Evolutionary conservation across 2,797 vertebrate species (phyloP), one percentile per base, ranked within the genome.

Genomic region (Brachymystax lenok): DNA sequence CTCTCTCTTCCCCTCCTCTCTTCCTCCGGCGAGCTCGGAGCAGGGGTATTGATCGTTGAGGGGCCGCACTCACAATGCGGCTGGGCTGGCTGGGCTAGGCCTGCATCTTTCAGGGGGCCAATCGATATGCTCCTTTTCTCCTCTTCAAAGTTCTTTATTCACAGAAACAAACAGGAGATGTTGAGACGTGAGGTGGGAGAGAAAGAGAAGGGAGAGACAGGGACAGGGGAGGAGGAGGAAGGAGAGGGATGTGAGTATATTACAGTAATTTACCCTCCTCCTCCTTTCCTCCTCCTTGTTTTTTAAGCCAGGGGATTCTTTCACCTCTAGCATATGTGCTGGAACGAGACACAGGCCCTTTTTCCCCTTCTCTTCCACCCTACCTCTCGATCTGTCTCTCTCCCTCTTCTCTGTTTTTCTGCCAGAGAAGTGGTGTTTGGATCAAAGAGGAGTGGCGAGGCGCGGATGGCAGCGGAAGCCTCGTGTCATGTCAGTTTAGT

Each of bases 131-230:
- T 86, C 85, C 87, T 85, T 82, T 86, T 89, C 86, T 90, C 88
- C 83, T 87, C 90, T 92, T 93, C 92, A 93, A 94, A 94, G 91
- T 85, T 86, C 86, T 86, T 91, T 86, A 91, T 90, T 91, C 89
- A 82, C 87, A 82, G 84, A 82, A 88, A 91, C 84, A 90, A 90
- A 92, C 83, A 84, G 87, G 74, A 79, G 80, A 86, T 76, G 87
- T 76, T 82, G 83, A 79, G 80, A 88, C 81, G 84, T 68, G 80
- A 81, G 83, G 77, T 74, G 63, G 33, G 16, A 40, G 5, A 6
- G 84, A 64, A 52, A 27, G 67, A 80, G 84, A 46, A 46, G 79
- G 51, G 61, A 66, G 51, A 77, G 77, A 69, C 61, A 77, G 59
- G 70, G 63, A 63, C 10, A 46, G 40, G 40, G 40, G 40, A 46